Evolutionary conservation across 2,113 vertebrate genomes (phyloP).

Genomic region (Sylvietta virens): DNA sequence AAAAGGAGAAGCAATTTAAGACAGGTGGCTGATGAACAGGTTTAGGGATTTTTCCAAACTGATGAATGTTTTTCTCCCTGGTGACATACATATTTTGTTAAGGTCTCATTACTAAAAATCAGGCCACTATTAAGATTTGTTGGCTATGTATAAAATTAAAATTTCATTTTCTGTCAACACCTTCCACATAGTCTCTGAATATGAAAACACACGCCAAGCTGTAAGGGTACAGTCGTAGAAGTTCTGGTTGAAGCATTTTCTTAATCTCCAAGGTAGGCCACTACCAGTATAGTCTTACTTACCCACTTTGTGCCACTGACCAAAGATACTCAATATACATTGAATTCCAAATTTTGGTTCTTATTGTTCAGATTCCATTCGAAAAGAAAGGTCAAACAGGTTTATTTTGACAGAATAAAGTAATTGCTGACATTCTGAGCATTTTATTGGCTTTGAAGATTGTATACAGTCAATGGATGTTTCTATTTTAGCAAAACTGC

Average conservation of each 20-base stretch:
- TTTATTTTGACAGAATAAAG: background rate
- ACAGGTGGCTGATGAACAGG: conserved; percentile 64
- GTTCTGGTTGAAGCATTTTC: background rate
- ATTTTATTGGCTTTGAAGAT: background rate
- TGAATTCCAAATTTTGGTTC: background rate
- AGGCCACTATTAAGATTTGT: conserved; percentile 61
- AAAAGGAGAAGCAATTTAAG: conserved; percentile 47
- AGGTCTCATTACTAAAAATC: conserved; percentile 66
- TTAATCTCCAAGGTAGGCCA: background rate
- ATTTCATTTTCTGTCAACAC: conserved; percentile 68
- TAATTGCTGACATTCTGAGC: background rate
- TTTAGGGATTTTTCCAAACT: conserved; percentile 65
- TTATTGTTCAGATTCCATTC: background rate
- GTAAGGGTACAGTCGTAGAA: background rate
- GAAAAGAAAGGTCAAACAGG: background rate
- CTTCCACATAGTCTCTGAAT: conserved; percentile 51
- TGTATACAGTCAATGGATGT: background rate
- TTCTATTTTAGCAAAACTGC: background rate
- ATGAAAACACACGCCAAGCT: conserved; percentile 54
- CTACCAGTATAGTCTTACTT: background rate
- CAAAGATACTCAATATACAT: background rate
- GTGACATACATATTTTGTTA: conserved; percentile 56
- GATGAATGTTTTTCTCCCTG: conserved; percentile 47
- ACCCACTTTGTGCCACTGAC: background rate
- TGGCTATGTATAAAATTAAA: conserved; percentile 62